Percentiles rank a stretch among this genome's conserved stretches.
Conservation (phyloP, 2,797 vertebrate species). For the Rousettus madagascariensis region DNA sequence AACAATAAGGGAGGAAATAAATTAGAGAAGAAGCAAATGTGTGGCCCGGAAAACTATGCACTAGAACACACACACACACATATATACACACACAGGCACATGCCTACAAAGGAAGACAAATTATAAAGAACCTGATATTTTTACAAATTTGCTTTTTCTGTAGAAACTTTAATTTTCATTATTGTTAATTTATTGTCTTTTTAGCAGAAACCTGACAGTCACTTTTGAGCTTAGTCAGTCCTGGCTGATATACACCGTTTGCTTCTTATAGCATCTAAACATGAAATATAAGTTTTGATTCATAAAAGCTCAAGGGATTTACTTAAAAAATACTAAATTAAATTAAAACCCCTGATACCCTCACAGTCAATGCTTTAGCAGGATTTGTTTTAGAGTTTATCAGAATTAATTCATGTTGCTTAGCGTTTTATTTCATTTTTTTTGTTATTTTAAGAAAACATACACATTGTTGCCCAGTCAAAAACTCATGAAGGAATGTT, state of each 20-base stretch:
- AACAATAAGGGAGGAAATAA: constrained; percentile 66
- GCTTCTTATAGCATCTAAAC: background rate
- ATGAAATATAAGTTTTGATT: constrained; percentile 20
- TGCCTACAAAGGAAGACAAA: background rate
- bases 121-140: background rate
- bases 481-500: background rate
- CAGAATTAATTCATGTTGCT: background rate
- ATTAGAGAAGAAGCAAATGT: constrained; percentile 62
- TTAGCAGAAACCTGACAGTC: background rate
- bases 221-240: background rate
- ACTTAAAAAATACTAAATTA: background rate
- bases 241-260: background rate
- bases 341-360: background rate
- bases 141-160: background rate
- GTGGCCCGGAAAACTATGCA: constrained; percentile 38
- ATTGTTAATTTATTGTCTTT: background rate
- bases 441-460: background rate
- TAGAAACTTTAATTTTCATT: constrained; percentile 26
- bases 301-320: background rate
- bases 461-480: background rate
- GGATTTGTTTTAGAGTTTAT: constrained; percentile 14
- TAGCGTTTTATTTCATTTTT: background rate
- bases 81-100: background rate
- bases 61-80: background rate
- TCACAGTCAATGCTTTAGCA: constrained; percentile 13